Evolutionary conservation across 2,113 vertebrate species (phyloP).

Genomic region (Talpa occidentalis): DNA sequence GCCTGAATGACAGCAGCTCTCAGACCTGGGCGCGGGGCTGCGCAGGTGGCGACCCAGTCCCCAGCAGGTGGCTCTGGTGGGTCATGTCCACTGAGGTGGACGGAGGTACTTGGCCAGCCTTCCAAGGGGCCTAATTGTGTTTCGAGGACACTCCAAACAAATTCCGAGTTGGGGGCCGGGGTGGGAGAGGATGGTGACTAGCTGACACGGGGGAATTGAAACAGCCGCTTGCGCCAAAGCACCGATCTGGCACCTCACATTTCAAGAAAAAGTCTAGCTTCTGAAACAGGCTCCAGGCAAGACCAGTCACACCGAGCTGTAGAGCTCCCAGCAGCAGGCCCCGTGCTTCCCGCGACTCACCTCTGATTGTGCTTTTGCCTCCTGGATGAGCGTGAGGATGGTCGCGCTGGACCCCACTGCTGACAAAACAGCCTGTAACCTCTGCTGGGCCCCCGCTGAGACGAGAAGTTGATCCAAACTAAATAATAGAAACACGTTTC

Average conservation of each 20-base stretch:
- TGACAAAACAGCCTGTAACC: conserved; percentile 88
- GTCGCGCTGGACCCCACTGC: conserved; percentile 84
- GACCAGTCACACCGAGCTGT: background rate
- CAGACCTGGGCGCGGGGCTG: no score
- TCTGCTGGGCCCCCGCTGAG: conserved; percentile 88
- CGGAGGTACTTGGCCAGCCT: no score
- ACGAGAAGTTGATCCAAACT: conserved; percentile 90
- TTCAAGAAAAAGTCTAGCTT: background rate
- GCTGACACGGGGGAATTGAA: background rate
- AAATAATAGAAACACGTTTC: conserved; percentile 60
- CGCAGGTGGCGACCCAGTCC: rapidly evolving
- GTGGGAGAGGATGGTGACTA: background rate
- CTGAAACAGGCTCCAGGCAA: background rate
- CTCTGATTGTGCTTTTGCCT: conserved; percentile 89
- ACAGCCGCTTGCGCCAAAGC: background rate
- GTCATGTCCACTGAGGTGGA: background rate
- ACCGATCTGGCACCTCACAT: background rate
- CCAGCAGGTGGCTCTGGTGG: conserved; percentile 58
- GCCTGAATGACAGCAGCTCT: background rate
- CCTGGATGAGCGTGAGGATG: conserved; percentile 87
- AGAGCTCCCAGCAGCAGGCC: rapidly evolving
- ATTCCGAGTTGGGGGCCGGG: background rate
- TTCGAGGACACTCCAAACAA: background rate
- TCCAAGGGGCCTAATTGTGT: background rate
- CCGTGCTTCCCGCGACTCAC: conserved; percentile 80